Percentiles rank a stretch among this genome's conserved stretches.
Evolutionary conservation across 2,113 vertebrate species (phyloP).

Genomic region (Heloderma charlesbogerti): DNA sequence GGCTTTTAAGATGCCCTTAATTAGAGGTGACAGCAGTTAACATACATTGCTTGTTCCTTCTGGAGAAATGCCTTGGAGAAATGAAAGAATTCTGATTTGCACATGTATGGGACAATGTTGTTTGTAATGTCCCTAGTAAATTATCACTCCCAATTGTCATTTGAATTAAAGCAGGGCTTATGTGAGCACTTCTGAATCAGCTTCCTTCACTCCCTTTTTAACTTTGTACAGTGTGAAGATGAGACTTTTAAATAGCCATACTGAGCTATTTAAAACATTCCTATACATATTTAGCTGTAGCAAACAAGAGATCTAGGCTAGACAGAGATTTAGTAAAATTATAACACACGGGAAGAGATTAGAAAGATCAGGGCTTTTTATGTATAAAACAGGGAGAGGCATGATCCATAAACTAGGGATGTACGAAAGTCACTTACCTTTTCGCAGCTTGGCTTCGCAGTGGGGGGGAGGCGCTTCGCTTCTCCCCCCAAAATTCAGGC

Average conservation of each 20-base stretch:
- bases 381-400: not conserved
- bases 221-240: not conserved
- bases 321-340: not conserved
- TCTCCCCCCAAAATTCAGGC: no score
- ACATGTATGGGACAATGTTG: not conserved
- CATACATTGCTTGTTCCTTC: not conserved
- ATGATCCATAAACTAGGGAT: not conserved
- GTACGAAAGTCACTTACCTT: no score
- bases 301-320: not conserved
- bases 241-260: not conserved
- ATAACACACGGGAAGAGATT: not conserved
- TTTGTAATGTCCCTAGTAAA: constrained; percentile 1
- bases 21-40: not conserved
- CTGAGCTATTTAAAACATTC: not conserved
- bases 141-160: not conserved
- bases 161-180: not conserved
- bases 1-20: constrained; percentile 26
- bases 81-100: constrained; percentile 13
- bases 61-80: constrained; percentile 22
- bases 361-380: not conserved
- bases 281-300: not conserved
- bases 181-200: not conserved
- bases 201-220: not conserved
- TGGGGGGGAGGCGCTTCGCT: no score
- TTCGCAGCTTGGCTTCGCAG: no score